These are phyloP conservation scores for Ylistrum balloti DNA, from an alignment of 1,140 invertebrate species.

Conservation along the genomic window DNA sequence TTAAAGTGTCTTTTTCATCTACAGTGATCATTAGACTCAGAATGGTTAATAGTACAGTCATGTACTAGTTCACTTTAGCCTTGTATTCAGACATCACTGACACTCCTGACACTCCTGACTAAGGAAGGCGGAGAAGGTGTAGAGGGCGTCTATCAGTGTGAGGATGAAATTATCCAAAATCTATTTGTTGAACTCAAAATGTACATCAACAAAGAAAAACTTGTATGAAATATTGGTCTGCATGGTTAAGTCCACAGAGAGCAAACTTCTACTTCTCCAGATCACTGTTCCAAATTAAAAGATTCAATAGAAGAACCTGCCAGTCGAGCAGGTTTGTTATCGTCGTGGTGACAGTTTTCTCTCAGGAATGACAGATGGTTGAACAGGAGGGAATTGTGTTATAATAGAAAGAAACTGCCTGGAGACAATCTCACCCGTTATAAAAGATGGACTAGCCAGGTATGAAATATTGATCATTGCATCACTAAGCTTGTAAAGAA, in stretches of 20 bases:
- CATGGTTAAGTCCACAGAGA: background rate
- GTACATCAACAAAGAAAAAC: background rate
- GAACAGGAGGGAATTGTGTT: background rate
- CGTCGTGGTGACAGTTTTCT: background rate
- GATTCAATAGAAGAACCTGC: background rate
- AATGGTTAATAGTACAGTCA: too few species aligned
- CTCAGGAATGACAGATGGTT: background rate
- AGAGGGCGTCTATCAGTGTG: too few species aligned
- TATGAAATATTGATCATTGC: background rate
- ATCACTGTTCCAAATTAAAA: background rate
- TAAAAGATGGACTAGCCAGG: background rate
- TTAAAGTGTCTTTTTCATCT: too few species aligned
- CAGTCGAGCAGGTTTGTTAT: too few species aligned
- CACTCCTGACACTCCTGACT: too few species aligned
- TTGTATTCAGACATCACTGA: too few species aligned
- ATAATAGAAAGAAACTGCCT: background rate
- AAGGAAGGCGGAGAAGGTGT: too few species aligned
- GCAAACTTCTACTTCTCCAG: background rate
- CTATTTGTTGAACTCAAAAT: too few species aligned
- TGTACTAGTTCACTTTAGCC: too few species aligned
- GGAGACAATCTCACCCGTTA: background rate
- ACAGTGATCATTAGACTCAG: too few species aligned
- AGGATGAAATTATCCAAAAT: too few species aligned
- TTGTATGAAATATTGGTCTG: background rate
- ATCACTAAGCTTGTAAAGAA: background rate